These are phyloP conservation scores for Melanotaenia duboulayi DNA, from an alignment of 2,113 vertebrate species.

Conservation along the genomic window DNA sequence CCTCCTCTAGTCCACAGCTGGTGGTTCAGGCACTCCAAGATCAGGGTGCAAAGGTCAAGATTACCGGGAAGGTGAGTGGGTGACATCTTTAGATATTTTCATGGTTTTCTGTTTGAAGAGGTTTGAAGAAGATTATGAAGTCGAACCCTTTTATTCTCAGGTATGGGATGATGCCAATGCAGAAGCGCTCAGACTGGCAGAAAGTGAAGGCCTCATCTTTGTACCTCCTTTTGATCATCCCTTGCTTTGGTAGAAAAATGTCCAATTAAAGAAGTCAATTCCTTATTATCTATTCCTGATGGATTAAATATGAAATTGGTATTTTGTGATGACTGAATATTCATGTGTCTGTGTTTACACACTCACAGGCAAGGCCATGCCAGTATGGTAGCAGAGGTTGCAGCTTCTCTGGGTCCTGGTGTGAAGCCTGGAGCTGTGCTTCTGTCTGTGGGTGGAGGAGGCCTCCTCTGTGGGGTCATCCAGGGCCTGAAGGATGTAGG, in stretches of 20 bases:
- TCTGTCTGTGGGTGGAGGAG: conserved; percentile 84
- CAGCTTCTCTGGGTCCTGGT: conserved; percentile 58
- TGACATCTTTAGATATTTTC: not conserved
- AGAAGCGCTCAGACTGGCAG: conserved; percentile 76
- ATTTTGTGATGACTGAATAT: not conserved
- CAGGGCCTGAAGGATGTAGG: conserved; percentile 80
- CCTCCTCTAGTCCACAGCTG: conserved; percentile 74
- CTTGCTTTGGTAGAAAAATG: conserved; percentile 78
- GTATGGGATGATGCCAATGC: conserved; percentile 85
- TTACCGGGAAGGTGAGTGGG: conserved; percentile 76
- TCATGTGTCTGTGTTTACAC: not conserved
- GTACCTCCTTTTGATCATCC: conserved; percentile 84
- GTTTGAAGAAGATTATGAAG: too few species aligned
- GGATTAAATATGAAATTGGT: not conserved
- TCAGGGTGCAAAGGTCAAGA: conserved; percentile 78
- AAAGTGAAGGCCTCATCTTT: conserved; percentile 74
- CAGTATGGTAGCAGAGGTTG: conserved; percentile 77
- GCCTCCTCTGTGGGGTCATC: conserved; percentile 84
- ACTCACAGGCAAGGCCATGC: conserved; percentile 81
- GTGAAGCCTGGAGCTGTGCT: conserved; percentile 82
- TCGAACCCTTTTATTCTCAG: conserved; percentile 44
- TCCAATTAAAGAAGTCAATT: too few species aligned
- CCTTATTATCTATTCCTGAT: not conserved
- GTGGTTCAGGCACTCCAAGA: conserved; percentile 79
- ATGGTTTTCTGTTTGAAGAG: too few species aligned